Evolutionary conservation across 1,140 invertebrate species (phyloP).

Genomic region (Alviniconcha marisindica): DNA sequence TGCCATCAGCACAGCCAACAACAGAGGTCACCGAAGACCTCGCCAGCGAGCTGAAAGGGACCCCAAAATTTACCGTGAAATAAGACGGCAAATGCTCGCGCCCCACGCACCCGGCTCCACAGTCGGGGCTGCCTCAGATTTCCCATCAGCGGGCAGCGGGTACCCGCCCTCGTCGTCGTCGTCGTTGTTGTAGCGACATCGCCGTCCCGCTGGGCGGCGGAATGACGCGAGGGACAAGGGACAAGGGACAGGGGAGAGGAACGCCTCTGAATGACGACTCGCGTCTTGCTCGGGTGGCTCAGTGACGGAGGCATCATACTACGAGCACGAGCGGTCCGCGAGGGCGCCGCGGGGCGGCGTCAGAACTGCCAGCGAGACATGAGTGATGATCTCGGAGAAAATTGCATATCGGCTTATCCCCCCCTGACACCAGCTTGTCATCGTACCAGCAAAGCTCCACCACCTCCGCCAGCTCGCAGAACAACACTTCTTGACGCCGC

Average conservation of each 20-base stretch:
- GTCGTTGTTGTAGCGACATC: conserved; percentile 3
- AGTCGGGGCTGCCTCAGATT: conserved; percentile 20
- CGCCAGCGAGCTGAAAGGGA: background rate
- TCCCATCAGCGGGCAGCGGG: conserved; percentile 36
- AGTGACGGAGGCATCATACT: background rate
- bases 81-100: conserved; percentile 14
- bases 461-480: background rate
- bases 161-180: conserved; percentile 20
- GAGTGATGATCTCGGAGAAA: conserved; percentile 13
- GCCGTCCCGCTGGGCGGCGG: conserved; percentile 9
- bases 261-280: background rate
- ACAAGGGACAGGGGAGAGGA: background rate
- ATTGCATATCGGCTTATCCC: background rate
- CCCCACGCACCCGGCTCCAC: background rate
- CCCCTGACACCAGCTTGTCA: background rate
- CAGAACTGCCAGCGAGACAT: background rate
- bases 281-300: conserved; percentile 19
- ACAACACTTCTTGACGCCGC: background rate
- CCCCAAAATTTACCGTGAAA: conserved; percentile 22
- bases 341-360: background rate
- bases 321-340: background rate
- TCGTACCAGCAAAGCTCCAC: too few relatives aligned
- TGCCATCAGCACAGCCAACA: background rate
- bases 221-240: background rate
- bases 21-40: background rate